Conservation (phyloP, 2,888 invertebrate genomes). For the Slavum lentiscoides region DNA sequence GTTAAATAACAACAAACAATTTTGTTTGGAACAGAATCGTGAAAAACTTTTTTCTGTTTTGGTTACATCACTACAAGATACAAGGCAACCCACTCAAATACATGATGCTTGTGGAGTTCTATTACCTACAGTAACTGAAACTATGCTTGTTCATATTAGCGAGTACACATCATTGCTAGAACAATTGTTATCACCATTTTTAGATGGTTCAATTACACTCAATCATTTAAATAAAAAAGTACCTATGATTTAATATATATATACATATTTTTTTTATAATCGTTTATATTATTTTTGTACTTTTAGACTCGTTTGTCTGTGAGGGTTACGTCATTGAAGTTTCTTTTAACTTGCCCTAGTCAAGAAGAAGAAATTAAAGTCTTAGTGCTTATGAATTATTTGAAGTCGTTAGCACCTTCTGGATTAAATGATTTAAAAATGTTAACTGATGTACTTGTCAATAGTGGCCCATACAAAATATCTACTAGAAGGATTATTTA, state of each 20-base stretch:
- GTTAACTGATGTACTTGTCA: constrained; percentile 47
- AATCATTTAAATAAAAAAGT: constrained; percentile 50
- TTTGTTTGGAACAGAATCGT: constrained; percentile 47
- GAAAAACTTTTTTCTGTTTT: constrained; percentile 52
- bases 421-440: constrained; percentile 51
- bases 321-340: constrained; percentile 41
- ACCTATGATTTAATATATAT: not conserved
- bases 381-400: constrained; percentile 44
- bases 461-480: constrained; percentile 42
- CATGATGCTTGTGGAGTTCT: constrained; percentile 49
- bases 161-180: constrained; percentile 41
- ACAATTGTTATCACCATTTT: constrained; percentile 48
- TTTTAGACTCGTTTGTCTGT: constrained; percentile 47
- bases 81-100: constrained; percentile 47
- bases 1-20: constrained; percentile 51
- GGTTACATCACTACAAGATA: constrained; percentile 42
- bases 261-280: not conserved
- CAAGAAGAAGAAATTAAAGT: constrained; percentile 52
- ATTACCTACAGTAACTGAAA: constrained; percentile 46
- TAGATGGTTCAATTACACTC: constrained; percentile 45
- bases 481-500: constrained; percentile 51
- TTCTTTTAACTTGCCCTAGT: constrained; percentile 46
- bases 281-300: not conserved
- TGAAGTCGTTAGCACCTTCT: constrained; percentile 43
- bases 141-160: constrained; percentile 45